Percentiles rank a stretch among this genome's conserved stretches.
Conservation (phyloP, 2,113 vertebrate genomes). For the Passer domesticus region DNA sequence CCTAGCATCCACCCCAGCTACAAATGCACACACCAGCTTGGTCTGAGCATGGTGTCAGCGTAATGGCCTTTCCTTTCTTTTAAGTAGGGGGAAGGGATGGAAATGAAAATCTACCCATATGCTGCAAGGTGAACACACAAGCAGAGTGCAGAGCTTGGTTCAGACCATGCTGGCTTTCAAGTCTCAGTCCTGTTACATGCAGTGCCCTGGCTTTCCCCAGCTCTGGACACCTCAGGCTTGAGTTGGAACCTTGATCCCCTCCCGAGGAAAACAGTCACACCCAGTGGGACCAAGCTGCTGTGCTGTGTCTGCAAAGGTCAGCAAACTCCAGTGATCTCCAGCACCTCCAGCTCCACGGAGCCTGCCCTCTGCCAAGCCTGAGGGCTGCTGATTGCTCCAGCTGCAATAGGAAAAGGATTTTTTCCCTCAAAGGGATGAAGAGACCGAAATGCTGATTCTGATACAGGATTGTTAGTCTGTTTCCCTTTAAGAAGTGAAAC, state of each 20-base stretch:
- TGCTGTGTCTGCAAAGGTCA: not conserved
- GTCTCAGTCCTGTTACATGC: not conserved
- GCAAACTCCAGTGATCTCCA: not conserved
- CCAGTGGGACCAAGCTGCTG: fast-evolving
- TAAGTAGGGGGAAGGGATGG: not conserved
- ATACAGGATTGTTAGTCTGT: not conserved
- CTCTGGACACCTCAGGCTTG: not conserved
- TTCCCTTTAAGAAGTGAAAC: not conserved
- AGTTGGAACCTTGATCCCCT: not conserved
- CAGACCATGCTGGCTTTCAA: fast-evolving
- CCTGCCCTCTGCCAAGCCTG: not conserved
- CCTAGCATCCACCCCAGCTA: not conserved
- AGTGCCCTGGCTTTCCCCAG: not conserved
- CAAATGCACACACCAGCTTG: fast-evolving
- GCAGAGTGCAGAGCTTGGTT: not conserved
- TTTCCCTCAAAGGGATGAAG: not conserved
- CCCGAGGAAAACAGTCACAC: not conserved
- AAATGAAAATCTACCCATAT: not conserved
- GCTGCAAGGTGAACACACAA: not conserved
- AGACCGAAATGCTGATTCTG: not conserved
- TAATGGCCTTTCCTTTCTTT: not conserved
- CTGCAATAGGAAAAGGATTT: not conserved
- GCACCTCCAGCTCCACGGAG: not conserved
- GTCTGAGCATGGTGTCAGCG: not conserved
- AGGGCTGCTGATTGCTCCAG: conserved; percentile 13